Conservation (phyloP, 2,113 vertebrate species). For the Peromyscus maniculatus region DNA sequence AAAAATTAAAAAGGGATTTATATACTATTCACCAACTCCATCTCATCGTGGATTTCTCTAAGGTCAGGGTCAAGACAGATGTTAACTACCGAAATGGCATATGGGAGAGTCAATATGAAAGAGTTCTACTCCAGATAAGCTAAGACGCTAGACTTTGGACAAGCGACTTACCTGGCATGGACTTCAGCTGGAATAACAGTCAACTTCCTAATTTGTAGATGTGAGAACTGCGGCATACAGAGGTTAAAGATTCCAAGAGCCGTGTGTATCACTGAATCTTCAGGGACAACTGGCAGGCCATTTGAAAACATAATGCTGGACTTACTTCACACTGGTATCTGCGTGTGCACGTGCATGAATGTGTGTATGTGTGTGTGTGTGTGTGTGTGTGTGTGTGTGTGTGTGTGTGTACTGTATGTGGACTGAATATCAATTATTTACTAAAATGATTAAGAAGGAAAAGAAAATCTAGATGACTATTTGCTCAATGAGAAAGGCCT, state of each 20-base stretch:
- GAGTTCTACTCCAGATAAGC: not conserved
- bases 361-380: not conserved
- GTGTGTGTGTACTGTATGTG: not conserved
- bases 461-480: not conserved
- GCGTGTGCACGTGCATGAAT: not conserved
- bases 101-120: not conserved
- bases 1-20: not conserved
- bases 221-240: not conserved
- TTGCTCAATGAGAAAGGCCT: not conserved
- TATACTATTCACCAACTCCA: not conserved
- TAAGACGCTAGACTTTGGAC: not conserved
- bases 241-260: not conserved
- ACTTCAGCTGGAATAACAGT: constrained; percentile 1
- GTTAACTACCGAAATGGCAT: not conserved
- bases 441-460: not conserved
- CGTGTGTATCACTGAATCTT: not conserved
- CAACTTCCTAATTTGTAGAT: not conserved
- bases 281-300: not conserved
- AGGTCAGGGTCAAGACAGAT: not conserved
- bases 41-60: constrained; percentile 12
- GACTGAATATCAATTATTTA: not conserved
- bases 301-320: not conserved
- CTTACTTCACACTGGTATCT: not conserved
- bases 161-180: not conserved
- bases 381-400: not conserved